phyloP scores from a whole-genome alignment of 2,797 vertebrate genomes.

The Poecilia velifera region DNA sequence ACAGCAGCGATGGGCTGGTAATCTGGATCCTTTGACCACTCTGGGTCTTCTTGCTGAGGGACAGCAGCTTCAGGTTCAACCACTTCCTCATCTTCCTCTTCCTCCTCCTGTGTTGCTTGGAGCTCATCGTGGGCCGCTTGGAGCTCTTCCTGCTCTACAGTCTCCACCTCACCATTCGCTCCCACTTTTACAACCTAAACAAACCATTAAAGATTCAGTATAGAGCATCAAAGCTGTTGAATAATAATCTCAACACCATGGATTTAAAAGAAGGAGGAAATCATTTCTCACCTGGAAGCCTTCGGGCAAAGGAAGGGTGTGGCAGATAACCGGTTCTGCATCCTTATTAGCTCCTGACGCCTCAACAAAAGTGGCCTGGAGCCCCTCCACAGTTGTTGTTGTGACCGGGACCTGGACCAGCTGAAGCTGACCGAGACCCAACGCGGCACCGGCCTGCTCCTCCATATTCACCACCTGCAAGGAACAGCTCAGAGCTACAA shows the following conservation, averaged over 20 bases:
- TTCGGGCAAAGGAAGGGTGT: constrained; percentile 95
- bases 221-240: not conserved
- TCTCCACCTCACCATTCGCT: constrained; percentile 97
- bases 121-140: constrained; percentile 79
- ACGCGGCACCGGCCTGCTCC: constrained; percentile 86
- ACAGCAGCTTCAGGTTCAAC: constrained; percentile 79
- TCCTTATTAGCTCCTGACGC: constrained; percentile 84
- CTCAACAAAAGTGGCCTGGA: constrained; percentile 93
- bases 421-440: constrained; percentile 94
- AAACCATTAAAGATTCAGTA: not conserved
- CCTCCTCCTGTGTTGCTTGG: constrained; percentile 61
- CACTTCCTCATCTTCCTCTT: constrained; percentile 63
- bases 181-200: constrained; percentile 94
- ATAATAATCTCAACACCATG: not conserved
- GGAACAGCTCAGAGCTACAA: not conserved
- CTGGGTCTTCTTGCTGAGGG: constrained; percentile 84
- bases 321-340: constrained; percentile 95
- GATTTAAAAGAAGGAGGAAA: not conserved
- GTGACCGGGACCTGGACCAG: constrained; percentile 95
- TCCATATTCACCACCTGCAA: constrained; percentile 97
- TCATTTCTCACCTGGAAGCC: constrained; percentile 87
- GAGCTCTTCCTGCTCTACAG: constrained; percentile 94
- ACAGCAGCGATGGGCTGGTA: constrained; percentile 87
- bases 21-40: constrained; percentile 96
- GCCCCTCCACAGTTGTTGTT: constrained; percentile 88